These are phyloP conservation scores for Takifugu rubripes DNA, from an alignment of 2,797 vertebrate species.

Conservation along the genomic window DNA sequence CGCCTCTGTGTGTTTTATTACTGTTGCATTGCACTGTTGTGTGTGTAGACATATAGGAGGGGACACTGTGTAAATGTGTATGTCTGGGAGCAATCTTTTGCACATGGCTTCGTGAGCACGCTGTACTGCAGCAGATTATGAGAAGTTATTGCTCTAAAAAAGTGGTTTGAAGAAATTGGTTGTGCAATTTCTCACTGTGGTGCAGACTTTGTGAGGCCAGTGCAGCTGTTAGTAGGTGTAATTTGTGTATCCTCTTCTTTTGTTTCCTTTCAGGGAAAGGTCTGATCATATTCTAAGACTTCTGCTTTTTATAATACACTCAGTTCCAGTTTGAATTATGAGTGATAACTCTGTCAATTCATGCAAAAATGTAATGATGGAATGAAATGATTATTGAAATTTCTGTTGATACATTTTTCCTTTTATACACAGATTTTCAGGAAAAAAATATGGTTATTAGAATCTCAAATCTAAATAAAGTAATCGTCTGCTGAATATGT, in stretches of 20 bases:
- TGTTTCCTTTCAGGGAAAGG: too few species aligned
- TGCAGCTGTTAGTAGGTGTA: constrained; percentile 2
- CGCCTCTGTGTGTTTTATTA: constrained; percentile 5
- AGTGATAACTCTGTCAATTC: too few species aligned
- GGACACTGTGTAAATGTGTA: constrained; percentile 51
- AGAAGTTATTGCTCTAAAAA: constrained; percentile 43
- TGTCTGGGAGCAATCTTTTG: constrained; percentile 57
- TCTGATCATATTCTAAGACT: too few species aligned
- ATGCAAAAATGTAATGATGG: too few species aligned
- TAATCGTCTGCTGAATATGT: neutral
- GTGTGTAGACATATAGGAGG: constrained; percentile 25
- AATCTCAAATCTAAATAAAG: neutral
- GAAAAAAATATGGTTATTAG: too few species aligned
- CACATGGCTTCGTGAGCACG: constrained; percentile 46
- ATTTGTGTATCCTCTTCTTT: constrained; percentile 1
- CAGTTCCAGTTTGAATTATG: too few species aligned
- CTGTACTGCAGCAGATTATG: constrained; percentile 39
- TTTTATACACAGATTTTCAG: too few species aligned
- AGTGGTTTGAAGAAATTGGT: constrained; percentile 27
- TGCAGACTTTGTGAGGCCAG: constrained; percentile 14
- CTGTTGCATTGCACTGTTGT: neutral
- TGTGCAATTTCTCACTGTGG: constrained; percentile 22
- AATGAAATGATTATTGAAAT: too few species aligned
- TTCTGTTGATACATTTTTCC: too few species aligned
- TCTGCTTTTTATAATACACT: too few species aligned